Conservation (phyloP, 1,140 invertebrate genomes). For the Drosophila paulistorum region DNA sequence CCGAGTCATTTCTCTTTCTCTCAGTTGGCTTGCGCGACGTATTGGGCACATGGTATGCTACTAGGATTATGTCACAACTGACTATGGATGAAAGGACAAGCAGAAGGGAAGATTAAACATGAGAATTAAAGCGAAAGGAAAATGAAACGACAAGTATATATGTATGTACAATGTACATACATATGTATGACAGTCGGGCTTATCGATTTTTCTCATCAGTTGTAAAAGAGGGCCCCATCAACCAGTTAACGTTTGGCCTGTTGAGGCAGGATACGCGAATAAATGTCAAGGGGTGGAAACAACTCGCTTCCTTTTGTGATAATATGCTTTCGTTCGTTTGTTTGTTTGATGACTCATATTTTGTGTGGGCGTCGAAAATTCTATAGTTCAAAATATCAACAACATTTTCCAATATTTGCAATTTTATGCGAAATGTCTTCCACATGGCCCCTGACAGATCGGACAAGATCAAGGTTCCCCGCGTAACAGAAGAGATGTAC, state of each 20-base stretch:
- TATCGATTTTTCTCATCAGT: slow-evolving; percentile 64
- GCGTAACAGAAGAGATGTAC: slow-evolving; percentile 27
- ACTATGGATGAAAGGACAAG: not conserved
- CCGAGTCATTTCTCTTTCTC: slow-evolving; percentile 21
- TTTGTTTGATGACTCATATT: slow-evolving; percentile 43
- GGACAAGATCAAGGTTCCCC: slow-evolving; percentile 72
- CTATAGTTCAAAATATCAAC: slow-evolving; percentile 17
- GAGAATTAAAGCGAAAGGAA: slow-evolving; percentile 61
- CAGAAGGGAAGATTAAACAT: slow-evolving; percentile 28
- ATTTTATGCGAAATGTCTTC: slow-evolving; percentile 44
- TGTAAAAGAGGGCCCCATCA: slow-evolving; percentile 7
- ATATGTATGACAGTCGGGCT: slow-evolving; percentile 1
- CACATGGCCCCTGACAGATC: slow-evolving; percentile 53
- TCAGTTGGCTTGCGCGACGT: slow-evolving; percentile 54
- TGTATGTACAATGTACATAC: too few species aligned
- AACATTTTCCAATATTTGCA: slow-evolving; percentile 27
- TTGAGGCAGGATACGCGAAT: slow-evolving; percentile 60
- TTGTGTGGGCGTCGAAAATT: slow-evolving; percentile 1
- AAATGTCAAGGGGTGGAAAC: slow-evolving; percentile 8
- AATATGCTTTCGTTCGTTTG: not conserved
- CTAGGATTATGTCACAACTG: slow-evolving; percentile 59
- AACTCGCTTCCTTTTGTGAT: not conserved
- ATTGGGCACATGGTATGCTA: slow-evolving; percentile 46
- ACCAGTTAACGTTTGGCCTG: slow-evolving; percentile 47
- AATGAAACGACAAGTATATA: slow-evolving; percentile 46